Evolutionary conservation across 2,113 vertebrate species (phyloP), one percentile per base, ranked within the genome.

Genomic region (Centropus bengalensis): DNA sequence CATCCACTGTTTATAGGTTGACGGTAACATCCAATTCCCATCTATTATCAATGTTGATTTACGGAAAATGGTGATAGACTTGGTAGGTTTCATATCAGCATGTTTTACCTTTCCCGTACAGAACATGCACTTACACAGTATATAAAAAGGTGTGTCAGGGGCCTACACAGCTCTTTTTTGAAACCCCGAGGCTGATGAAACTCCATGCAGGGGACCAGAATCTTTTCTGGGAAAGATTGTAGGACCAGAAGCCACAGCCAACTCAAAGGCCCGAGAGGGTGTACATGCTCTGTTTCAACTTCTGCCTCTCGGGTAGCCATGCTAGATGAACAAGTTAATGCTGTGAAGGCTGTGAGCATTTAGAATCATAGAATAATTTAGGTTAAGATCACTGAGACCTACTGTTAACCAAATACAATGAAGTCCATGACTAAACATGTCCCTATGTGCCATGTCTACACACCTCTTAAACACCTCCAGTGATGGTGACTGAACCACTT

Each of bases 51-150:
- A 19, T 56, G 68, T 4, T 73, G 67, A 64, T 86, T 92, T 87
- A 83, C 44, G 45, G 86, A 80, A 83, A 86, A 78, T 23, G 52
- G 75, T 1, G 73, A 75, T 78, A 96, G 54, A 21, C 42, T 88
- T 59, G 44, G 63, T 86, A 78, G 18, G 28, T 64, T 91, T 30
- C 76, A 18, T 94, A 88, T 93, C 80, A 90, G 66, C 45, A 70
- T 44, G 68, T 88, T 83, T 73, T 84, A 52, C 80, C 62, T 88
- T 88, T 93, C 81, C 68, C 56, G 81, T 71, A 93, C 91, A 62
- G 73, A 91, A 83, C 20, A 60, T 86, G 36, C 76, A 77, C 45
- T 95, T 76, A 56, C 28, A 52, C 20, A 62, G 27, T 21, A 26
- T 86, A 21, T 63, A 66, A 36, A 74, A 95, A 44, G 64, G 79